Conservation (phyloP, 2,888 invertebrate genomes). For the Oligia latruncula region DNA sequence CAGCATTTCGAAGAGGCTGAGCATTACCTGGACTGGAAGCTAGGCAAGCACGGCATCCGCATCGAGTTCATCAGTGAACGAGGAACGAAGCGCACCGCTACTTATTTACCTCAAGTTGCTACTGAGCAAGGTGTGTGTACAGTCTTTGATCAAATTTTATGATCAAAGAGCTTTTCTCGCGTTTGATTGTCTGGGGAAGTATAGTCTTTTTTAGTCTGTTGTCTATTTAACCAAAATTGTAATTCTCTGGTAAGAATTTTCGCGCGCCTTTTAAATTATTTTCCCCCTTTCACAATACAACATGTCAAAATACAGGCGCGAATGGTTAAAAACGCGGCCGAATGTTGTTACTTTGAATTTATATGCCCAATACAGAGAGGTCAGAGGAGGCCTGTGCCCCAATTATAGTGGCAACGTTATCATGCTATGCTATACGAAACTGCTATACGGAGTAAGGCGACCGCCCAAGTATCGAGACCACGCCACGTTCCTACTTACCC, state of each 20-base stretch:
- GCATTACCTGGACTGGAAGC: conserved; percentile 99
- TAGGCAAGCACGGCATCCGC: conserved; percentile 98
- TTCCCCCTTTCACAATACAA: background rate
- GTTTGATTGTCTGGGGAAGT: background rate
- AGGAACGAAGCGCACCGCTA: conserved; percentile 98
- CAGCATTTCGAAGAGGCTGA: conserved; percentile 98
- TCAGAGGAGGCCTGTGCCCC: background rate
- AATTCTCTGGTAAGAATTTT: background rate
- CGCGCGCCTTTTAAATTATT: background rate
- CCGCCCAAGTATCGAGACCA: background rate
- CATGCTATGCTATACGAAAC: background rate
- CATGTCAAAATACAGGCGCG: too few relatives aligned
- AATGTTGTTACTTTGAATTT: background rate
- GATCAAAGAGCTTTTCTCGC: too few relatives aligned
- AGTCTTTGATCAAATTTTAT: background rate
- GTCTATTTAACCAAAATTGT: background rate
- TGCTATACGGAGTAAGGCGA: background rate
- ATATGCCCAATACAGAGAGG: background rate
- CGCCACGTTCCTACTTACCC: background rate
- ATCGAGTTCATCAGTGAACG: conserved; percentile 99
- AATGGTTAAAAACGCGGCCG: background rate
- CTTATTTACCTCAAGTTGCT: conserved; percentile 99
- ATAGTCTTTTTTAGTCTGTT: background rate
- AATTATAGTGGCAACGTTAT: background rate
- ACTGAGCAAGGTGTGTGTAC: conserved; percentile 96